Conservation (phyloP, 2,113 vertebrate genomes). For the Triplophysa tibetana region DNA sequence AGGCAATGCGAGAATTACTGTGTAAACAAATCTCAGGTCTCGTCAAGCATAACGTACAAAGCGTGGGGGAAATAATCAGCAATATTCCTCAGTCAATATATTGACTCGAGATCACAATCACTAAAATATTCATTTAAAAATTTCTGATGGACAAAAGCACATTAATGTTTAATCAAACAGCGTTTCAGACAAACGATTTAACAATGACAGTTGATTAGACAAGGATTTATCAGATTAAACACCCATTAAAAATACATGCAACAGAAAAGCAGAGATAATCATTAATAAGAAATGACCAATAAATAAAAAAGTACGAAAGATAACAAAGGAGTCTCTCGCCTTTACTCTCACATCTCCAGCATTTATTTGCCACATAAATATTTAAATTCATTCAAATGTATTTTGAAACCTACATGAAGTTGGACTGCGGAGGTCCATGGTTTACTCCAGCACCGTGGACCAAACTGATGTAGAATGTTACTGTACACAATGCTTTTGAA, state of each 20-base stretch:
- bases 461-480: not conserved
- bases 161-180: conserved; percentile 3
- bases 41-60: not conserved
- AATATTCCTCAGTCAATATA: not conserved
- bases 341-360: not conserved
- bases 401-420: not conserved
- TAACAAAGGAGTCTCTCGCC: not conserved
- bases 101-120: not conserved
- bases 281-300: not conserved
- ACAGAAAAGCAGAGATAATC: not conserved
- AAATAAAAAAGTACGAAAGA: not conserved
- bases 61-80: not conserved
- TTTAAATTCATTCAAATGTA: not conserved
- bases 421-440: not conserved
- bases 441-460: not conserved
- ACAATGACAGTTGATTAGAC: conserved; percentile 4
- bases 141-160: not conserved
- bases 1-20: too few relatives aligned
- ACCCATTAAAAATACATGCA: conserved; percentile 6
- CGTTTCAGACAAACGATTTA: not conserved
- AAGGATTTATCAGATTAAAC: conserved; percentile 19
- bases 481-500: too few relatives aligned
- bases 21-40: not conserved
- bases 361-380: not conserved
- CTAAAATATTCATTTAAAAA: not conserved